phyloP scores from a whole-genome alignment of 1,140 invertebrate species.

The Daktulosphaira vitifoliae region DNA sequence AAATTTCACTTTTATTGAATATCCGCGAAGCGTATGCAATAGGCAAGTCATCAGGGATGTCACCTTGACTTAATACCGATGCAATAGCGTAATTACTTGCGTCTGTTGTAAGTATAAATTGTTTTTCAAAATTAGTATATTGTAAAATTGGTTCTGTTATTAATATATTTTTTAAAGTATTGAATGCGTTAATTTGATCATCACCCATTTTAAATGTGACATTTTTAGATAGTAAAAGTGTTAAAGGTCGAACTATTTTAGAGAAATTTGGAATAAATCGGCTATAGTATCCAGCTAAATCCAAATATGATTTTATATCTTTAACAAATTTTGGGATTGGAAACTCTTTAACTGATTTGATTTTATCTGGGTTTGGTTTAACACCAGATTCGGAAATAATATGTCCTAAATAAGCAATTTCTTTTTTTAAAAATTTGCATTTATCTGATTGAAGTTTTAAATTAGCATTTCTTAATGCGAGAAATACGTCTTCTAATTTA shows the following conservation, averaged over 20 bases:
- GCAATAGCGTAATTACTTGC: slow-evolving; percentile 32
- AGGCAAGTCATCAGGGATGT: slow-evolving; percentile 38
- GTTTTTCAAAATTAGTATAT: slow-evolving; percentile 34
- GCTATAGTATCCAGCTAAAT: not conserved
- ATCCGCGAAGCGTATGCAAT: slow-evolving; percentile 40
- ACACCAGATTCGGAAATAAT: no score
- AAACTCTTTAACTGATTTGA: not conserved
- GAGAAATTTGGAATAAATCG: no score
- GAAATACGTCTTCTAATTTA: not conserved
- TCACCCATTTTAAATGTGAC: not conserved
- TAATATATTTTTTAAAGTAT: not conserved
- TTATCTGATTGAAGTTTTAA: not conserved
- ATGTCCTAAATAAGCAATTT: no score
- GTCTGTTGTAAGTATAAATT: slow-evolving; percentile 39
- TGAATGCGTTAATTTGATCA: not conserved
- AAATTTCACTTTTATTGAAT: slow-evolving; percentile 38
- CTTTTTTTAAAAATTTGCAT: no score
- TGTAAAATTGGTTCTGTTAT: slow-evolving; percentile 38
- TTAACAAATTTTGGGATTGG: not conserved
- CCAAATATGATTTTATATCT: no score
- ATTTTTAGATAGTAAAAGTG: not conserved
- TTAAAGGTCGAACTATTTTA: no score
- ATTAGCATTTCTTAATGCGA: no score
- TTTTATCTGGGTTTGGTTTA: not conserved
- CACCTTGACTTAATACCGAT: slow-evolving; percentile 31